Evolutionary conservation across 2,888 invertebrate genomes (phyloP), one percentile per base, ranked within the genome.

Genomic region (Azorinus chamasolen): DNA sequence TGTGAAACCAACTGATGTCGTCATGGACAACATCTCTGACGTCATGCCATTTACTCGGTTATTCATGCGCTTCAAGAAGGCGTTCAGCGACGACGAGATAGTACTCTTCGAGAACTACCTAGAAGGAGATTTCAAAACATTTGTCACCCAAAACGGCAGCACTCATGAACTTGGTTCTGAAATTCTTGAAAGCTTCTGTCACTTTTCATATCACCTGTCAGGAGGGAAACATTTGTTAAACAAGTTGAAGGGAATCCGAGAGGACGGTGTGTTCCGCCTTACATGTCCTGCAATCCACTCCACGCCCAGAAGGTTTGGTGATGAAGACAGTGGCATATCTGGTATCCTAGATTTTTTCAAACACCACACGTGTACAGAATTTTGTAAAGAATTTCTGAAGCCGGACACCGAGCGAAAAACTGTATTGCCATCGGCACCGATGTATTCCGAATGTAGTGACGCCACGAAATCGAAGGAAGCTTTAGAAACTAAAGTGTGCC

Each of bases 11-110:
- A 65, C 54, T 10, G 68, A 70, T 8, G 80, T 69, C 3, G 70
- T 70, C 18, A 81, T 81, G 80, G 80, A 81, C 48, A 77, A 45
- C 32, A 58, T 76, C 8, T 81, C 80, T 4, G 80, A 81, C 32
- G 66, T 81, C 22, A 81, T 81, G 80, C 27, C 24, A 20, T 20
- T 77, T 8, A 69, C 74, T 24, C 53, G 77, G 6, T 53, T 77
- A 16, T 18, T 81, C 10, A 73, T 77, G 74, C 25, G 74, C 1
- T 81, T 70, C 48, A 55, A 74, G 41, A 81, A 81, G 45, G 68
- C 18, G 20, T 81, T 81, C 41, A 53, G 51, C n/a, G 64, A 81
- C 18, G 66, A 71, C 37, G 80, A 81, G 37, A 63, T 71, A 0
- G 80, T 81, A 22, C 22, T 71, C 1, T 71, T 81, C n/a, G 80